phyloP scores from a whole-genome alignment of 2,888 invertebrate species.

The Cosmia trapezina region DNA sequence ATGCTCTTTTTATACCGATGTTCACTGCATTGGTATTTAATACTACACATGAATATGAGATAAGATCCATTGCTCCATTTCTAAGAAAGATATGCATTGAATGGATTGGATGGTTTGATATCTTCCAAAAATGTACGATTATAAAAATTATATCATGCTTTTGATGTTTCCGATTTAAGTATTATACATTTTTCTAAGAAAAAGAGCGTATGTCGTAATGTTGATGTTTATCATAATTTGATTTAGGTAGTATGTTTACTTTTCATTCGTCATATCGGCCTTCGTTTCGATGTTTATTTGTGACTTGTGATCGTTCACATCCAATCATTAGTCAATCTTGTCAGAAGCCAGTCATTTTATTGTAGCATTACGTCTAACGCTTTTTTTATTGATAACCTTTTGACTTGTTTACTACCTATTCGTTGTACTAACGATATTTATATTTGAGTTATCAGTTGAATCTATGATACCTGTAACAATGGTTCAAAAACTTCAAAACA shows the following conservation, averaged over 20 bases:
- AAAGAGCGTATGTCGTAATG: conserved; percentile 29
- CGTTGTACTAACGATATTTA: conserved; percentile 31
- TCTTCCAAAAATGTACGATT: conserved; percentile 32
- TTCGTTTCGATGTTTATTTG: conserved; percentile 36
- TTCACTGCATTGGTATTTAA: conserved; percentile 55
- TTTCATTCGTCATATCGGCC: conserved; percentile 41
- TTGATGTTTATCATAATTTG: conserved; percentile 40
- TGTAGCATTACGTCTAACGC: conserved; percentile 28
- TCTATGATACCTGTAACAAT: conserved; percentile 56
- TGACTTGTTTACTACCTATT: conserved; percentile 31
- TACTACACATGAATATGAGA: conserved; percentile 46
- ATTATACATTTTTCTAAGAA: conserved; percentile 21
- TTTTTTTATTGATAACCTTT: conserved; percentile 49
- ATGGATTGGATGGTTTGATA: conserved; percentile 43
- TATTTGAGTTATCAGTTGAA: conserved; percentile 38
- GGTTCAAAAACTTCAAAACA: conserved; percentile 34
- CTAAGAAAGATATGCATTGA: conserved; percentile 46
- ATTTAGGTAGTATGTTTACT: conserved; percentile 43
- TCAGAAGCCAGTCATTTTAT: conserved; percentile 33
- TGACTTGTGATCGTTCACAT: conserved; percentile 32
- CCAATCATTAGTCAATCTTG: conserved; percentile 48
- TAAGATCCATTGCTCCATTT: conserved; percentile 44
- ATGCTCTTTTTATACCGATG: conserved; percentile 44
- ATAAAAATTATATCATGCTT: conserved; percentile 36
- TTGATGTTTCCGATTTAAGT: conserved; percentile 27